phyloP scores from a whole-genome alignment of 2,113 vertebrate genomes.

The Himantopus leucocephalus region DNA sequence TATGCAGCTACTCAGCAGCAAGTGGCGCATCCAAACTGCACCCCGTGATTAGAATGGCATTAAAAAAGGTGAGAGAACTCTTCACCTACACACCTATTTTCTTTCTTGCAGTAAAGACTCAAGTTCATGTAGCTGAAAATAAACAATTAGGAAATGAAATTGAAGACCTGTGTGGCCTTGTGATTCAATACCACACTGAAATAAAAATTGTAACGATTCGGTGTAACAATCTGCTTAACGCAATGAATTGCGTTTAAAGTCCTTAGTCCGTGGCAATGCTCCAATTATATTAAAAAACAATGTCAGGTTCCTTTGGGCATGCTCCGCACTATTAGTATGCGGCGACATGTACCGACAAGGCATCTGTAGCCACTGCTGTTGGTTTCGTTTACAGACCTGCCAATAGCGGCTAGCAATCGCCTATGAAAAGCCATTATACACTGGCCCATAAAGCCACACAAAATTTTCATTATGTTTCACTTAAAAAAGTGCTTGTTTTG shows the following conservation, averaged over 20 bases:
- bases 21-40: not conserved
- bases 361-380: not conserved
- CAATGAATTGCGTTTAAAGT: slow-evolving; percentile 58
- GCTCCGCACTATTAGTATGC: slow-evolving; percentile 43
- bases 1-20: not conserved
- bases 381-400: slow-evolving; percentile 48
- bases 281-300: slow-evolving; percentile 56
- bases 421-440: slow-evolving; percentile 50
- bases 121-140: slow-evolving; percentile 25
- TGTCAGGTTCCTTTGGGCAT: not conserved
- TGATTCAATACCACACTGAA: slow-evolving; percentile 1
- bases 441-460: slow-evolving; percentile 52
- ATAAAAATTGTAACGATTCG: not conserved
- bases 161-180: not conserved
- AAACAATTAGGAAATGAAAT: slow-evolving; percentile 64
- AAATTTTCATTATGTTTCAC: slow-evolving; percentile 74
- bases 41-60: not conserved
- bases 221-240: slow-evolving; percentile 57
- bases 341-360: not conserved
- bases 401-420: slow-evolving; percentile 14
- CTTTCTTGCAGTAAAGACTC: not conserved
- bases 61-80: slow-evolving; percentile 34
- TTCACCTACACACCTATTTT: slow-evolving; percentile 33
- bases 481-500: slow-evolving; percentile 79
- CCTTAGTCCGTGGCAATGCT: not conserved